Conservation (phyloP, 2,888 invertebrate genomes). For the Leuctra nigra region DNA sequence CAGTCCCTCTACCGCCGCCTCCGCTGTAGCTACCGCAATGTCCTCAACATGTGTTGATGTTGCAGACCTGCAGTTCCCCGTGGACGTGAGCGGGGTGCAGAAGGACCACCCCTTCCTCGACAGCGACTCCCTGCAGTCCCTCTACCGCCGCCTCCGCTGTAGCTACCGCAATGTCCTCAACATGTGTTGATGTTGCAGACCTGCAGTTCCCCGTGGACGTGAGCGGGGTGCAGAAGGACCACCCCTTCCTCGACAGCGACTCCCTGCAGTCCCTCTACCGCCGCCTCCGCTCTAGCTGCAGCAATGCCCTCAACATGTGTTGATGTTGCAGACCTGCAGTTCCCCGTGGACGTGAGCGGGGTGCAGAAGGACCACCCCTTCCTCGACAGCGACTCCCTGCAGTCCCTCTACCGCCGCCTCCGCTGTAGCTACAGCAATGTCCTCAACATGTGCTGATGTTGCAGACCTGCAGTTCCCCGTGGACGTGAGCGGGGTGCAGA, state of each 20-base stretch:
- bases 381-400: conserved; percentile 74
- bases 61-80: conserved; percentile 88
- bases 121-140: conserved; percentile 74
- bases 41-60: too few relatives aligned
- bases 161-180: too few relatives aligned
- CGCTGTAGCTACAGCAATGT: too few relatives aligned
- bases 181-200: too few relatives aligned
- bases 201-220: conserved; percentile 91
- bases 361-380: conserved; percentile 93
- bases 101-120: conserved; percentile 92
- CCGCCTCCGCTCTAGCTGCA: too few relatives aligned
- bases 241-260: conserved; percentile 81
- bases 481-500: conserved; percentile 81
- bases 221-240: conserved; percentile 84
- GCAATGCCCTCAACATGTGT: too few relatives aligned
- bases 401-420: conserved; percentile 85
- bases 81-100: conserved; percentile 83
- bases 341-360: conserved; percentile 84
- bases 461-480: conserved; percentile 91
- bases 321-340: conserved; percentile 85
- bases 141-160: conserved; percentile 85
- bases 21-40: too few relatives aligned
- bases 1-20: conserved; percentile 85
- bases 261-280: conserved; percentile 84
- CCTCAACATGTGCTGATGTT: too few relatives aligned